phyloP scores from a whole-genome alignment of 2,797 vertebrate species.

The Sebastes oblongus region DNA sequence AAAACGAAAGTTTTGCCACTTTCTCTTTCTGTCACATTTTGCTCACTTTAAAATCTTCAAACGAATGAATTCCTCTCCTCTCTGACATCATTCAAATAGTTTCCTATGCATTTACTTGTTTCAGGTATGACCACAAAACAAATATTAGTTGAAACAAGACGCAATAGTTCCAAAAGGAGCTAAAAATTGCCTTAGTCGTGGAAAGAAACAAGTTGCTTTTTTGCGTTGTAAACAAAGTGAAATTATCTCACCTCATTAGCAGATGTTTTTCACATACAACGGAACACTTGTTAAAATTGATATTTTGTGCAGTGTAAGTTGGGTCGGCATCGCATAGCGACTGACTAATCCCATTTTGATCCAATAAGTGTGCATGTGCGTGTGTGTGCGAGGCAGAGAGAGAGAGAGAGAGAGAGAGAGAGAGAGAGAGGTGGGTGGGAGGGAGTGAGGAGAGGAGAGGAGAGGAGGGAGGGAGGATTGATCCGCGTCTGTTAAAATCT shows the following conservation, averaged over 20 bases:
- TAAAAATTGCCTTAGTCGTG: not conserved
- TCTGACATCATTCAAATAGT: slow-evolving; percentile 51
- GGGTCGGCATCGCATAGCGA: slow-evolving; percentile 71
- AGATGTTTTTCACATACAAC: slow-evolving; percentile 50
- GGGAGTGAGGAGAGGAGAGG: slow-evolving; percentile 41
- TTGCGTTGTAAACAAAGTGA: slow-evolving; percentile 41
- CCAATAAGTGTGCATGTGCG: slow-evolving; percentile 77
- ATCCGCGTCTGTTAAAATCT: slow-evolving; percentile 85
- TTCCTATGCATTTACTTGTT: slow-evolving; percentile 40
- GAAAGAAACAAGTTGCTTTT: slow-evolving; percentile 31
- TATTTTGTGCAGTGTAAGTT: slow-evolving; percentile 57
- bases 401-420: slow-evolving; percentile 3
- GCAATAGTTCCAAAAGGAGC: not conserved
- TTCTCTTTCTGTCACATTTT: slow-evolving; percentile 31
- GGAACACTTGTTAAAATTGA: slow-evolving; percentile 48
- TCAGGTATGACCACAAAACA: slow-evolving; percentile 47
- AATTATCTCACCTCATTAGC: slow-evolving; percentile 48
- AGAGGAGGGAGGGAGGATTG: slow-evolving; percentile 78
- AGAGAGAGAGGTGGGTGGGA: not conserved
- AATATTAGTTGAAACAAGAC: slow-evolving; percentile 27
- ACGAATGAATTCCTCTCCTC: slow-evolving; percentile 17
- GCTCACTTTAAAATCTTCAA: slow-evolving; percentile 19
- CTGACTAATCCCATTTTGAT: slow-evolving; percentile 81
- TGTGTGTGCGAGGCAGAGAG: slow-evolving; percentile 42
- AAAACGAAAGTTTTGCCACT: not conserved